These are phyloP conservation scores for Leguminivora glycinivorella DNA, from an alignment of 1,140 invertebrate species.

Conservation along the genomic window DNA sequence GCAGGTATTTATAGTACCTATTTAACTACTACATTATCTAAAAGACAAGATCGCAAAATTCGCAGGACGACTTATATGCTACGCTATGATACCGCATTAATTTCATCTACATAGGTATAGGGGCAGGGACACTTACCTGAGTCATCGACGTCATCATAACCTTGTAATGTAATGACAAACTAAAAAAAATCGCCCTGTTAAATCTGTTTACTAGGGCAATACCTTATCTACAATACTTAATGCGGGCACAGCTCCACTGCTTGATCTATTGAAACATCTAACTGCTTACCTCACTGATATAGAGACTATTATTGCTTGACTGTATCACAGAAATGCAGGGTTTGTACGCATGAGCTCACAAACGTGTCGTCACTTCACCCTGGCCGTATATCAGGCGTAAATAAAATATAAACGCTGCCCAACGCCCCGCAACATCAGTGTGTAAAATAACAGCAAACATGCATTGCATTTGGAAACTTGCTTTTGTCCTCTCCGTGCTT, in stretches of 20 bases:
- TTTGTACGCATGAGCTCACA: constrained; percentile 12
- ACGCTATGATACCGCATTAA: not conserved
- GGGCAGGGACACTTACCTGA: not conserved
- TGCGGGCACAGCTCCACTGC: constrained; percentile 11
- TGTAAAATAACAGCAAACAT: not conserved
- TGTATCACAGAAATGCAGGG: not conserved
- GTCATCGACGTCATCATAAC: not conserved
- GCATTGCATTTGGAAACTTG: constrained; percentile 1
- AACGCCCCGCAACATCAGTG: constrained; percentile 7
- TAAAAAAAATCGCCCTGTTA: constrained; percentile 9
- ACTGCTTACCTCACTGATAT: not conserved
- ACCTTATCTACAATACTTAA: not conserved
- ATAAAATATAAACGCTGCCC: constrained; percentile 1
- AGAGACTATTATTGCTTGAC: constrained; percentile 4
- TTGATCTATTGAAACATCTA: not conserved
- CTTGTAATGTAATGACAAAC: not conserved
- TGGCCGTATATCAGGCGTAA: constrained; percentile 3
- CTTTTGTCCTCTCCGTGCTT: not conserved
- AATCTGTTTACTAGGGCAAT: constrained; percentile 11
- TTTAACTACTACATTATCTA: not conserved
- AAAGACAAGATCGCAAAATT: not conserved
- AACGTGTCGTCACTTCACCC: constrained; percentile 9
- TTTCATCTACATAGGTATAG: not conserved
- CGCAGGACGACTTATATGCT: not conserved
- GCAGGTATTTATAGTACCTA: too few species aligned